Evolutionary conservation across 2,888 invertebrate genomes (phyloP).

Genomic region (Polymixis flavicincta): DNA sequence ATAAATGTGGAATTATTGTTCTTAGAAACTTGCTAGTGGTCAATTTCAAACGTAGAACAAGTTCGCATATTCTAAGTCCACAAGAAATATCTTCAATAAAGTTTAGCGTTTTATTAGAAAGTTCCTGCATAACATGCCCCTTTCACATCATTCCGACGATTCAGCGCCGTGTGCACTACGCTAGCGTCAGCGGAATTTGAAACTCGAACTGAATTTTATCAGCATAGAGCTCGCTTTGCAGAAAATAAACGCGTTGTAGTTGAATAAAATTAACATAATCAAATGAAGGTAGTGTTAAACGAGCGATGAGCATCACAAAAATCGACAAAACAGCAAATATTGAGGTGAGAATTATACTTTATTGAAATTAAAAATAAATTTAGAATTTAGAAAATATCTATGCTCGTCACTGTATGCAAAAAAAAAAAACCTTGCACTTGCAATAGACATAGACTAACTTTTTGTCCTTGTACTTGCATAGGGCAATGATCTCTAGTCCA

Average conservation of each 20-base stretch:
- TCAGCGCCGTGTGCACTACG: conserved; percentile 26
- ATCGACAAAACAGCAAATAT: conserved; percentile 20
- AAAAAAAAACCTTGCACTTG: conserved; percentile 11
- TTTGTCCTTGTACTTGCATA: conserved; percentile 47
- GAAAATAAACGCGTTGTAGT: conserved; percentile 21
- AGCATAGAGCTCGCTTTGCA: conserved; percentile 12
- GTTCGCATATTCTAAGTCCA: conserved; percentile 26
- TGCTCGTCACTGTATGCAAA: not conserved
- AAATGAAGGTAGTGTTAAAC: conserved; percentile 40
- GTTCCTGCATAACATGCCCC: conserved; percentile 45
- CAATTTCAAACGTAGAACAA: conserved; percentile 5
- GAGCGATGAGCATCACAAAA: conserved; percentile 51
- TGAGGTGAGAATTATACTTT: conserved; percentile 42
- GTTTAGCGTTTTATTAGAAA: conserved; percentile 48
- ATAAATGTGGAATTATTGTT: not conserved
- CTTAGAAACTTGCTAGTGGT: not conserved
- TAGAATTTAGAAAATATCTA: not conserved
- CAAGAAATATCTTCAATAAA: conserved; percentile 38
- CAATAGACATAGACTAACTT: conserved; percentile 19
- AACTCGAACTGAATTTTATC: conserved; percentile 32
- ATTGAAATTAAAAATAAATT: not conserved
- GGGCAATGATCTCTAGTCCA: conserved; percentile 55
- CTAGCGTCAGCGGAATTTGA: conserved; percentile 37
- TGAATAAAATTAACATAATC: conserved; percentile 44
- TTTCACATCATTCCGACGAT: conserved; percentile 52